Conservation (phyloP, 2,797 vertebrate species). For the Hyperoplus lanceolatus region DNA sequence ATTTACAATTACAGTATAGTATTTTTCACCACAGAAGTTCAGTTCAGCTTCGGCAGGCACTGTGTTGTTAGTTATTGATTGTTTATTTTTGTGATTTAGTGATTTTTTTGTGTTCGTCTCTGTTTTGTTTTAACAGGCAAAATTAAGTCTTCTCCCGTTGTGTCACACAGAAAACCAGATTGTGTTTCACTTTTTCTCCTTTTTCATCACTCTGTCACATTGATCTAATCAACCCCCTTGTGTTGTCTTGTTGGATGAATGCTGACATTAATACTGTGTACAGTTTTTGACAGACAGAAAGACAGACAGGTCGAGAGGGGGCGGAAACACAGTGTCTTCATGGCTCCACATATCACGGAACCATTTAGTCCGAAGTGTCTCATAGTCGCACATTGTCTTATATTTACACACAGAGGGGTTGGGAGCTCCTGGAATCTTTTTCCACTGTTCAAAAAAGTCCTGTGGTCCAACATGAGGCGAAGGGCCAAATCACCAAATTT, state of each 20-base stretch:
- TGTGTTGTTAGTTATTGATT: slow-evolving; percentile 29
- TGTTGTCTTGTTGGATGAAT: slow-evolving; percentile 54
- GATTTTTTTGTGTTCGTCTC: slow-evolving; percentile 2
- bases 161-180: slow-evolving; percentile 46
- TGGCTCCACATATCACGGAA: slow-evolving; percentile 60
- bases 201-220: slow-evolving; percentile 22
- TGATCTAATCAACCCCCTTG: slow-evolving; percentile 25
- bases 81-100: slow-evolving; percentile 23
- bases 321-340: slow-evolving; percentile 75
- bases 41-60: slow-evolving; percentile 45
- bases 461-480: slow-evolving; percentile 56
- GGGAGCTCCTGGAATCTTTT: slow-evolving; percentile 50
- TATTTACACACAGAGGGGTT: slow-evolving; percentile 69
- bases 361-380: slow-evolving; percentile 60
- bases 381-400: slow-evolving; percentile 58
- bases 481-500: slow-evolving; percentile 56
- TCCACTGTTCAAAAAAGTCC: slow-evolving; percentile 44
- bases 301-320: slow-evolving; percentile 41
- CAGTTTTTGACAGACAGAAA: slow-evolving; percentile 28
- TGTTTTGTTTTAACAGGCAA: no score
- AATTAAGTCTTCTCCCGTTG: slow-evolving; percentile 30
- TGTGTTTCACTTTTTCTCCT: slow-evolving; percentile 12
- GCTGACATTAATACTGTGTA: slow-evolving; percentile 55
- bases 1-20: slow-evolving; percentile 24
- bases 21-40: slow-evolving; percentile 27